Base-by-base conservation (phyloP, 2,797 vertebrate genomes). In the Schizopygopsis pylzovi region DNA sequence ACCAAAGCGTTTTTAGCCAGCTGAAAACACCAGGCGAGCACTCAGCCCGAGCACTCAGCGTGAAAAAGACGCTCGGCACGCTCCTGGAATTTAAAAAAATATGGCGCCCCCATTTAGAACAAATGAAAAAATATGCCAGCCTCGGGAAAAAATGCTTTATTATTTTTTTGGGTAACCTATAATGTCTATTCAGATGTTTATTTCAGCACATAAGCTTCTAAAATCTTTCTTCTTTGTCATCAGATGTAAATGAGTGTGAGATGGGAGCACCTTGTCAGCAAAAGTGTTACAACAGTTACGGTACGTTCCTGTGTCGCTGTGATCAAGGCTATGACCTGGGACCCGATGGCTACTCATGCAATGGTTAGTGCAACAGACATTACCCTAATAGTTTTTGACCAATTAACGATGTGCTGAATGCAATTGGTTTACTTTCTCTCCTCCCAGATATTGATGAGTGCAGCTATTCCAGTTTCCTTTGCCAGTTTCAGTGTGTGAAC, bases 181-280 rank as follows among this genome's bases (percentile, higher is more conserved):
- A 61, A 61, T 25, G 59, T 61, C 59, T 18, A 52, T 52, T 52
- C 49, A 49, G 47, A 49, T 49, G n/a, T 49, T 5, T 15, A 15
- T 49, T 49, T 49, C 15, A 16, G 47, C 4, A 45, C 12, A 3
- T 6, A 49, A 18, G 25, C 15, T 9, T 41, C 41, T 45, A 68
- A 43, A 20, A 39, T 77, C 49, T 83, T 9, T 43, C 1, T 56
- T 54, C 0, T 78, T 76, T 41, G 11, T 73, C 8, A 39, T 15
- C 86, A 98, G 97, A 98, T 92, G 97, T 97, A 89, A 97, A 98
- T 11, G 97, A 98, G 86, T 98, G 97, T 89, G 96, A 97, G 25
- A 97, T 98, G 97, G 97, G 97, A 1, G 96, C 96, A 8, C 97
- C 97, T 0, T 98, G 97, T 56, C 95, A 97, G 70, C 97, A 98